Percentiles rank a stretch among this genome's conserved stretches.
Evolutionary conservation across 2,113 vertebrate species (phyloP).

Genomic region (Turnix velox): DNA sequence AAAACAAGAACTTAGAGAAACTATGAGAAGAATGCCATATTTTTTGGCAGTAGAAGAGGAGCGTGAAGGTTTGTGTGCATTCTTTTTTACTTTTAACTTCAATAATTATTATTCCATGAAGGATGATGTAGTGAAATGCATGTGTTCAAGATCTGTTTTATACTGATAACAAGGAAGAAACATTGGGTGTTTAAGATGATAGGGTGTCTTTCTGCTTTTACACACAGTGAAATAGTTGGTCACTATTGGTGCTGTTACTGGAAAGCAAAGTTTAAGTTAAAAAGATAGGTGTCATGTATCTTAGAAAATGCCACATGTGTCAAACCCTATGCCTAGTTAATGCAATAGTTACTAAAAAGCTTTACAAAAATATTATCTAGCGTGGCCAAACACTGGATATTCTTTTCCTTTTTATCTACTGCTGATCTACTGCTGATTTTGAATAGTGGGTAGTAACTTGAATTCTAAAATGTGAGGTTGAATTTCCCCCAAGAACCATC

Average conservation of each 20-base stretch:
- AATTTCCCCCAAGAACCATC: not conserved
- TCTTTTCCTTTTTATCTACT: not conserved
- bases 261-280: not conserved
- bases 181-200: not conserved
- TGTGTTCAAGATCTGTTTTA: not conserved
- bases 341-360: not conserved
- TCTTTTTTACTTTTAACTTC: not conserved
- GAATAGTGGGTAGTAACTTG: not conserved
- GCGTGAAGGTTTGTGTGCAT: constrained; percentile 68
- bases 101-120: not conserved
- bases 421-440: not conserved
- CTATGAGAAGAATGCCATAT: constrained; percentile 80
- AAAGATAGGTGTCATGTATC: not conserved
- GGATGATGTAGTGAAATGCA: not conserved
- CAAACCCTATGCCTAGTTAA: too few relatives aligned
- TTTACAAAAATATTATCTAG: not conserved
- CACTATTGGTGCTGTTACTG: not conserved
- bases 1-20: constrained; percentile 87
- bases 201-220: not conserved
- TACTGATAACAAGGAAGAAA: not conserved
- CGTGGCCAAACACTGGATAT: not conserved
- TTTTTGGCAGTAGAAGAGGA: constrained; percentile 72
- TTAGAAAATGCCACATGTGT: not conserved
- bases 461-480: not conserved
- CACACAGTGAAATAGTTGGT: not conserved